Evolutionary conservation across 2,797 vertebrate genomes (phyloP).

Genomic region (Hydrolagus colliei): DNA sequence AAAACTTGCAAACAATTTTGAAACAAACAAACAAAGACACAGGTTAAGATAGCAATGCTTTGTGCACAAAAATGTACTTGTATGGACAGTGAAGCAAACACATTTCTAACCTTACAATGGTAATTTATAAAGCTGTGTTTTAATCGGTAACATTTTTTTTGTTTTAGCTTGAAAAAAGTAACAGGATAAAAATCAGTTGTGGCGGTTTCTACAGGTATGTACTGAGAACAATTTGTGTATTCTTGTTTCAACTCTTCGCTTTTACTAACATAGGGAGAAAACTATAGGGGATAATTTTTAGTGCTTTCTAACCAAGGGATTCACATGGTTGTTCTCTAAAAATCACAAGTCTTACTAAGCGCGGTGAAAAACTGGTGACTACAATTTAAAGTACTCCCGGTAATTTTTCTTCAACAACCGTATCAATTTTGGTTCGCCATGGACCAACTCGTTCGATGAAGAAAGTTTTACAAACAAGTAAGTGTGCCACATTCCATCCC

Average conservation of each 20-base stretch:
- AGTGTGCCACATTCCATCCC: constrained; percentile 67
- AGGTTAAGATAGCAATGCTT: constrained; percentile 31
- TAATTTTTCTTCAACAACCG: background rate
- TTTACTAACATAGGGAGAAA: constrained; percentile 5
- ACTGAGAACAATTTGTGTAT: background rate
- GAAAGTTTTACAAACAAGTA: constrained; percentile 51
- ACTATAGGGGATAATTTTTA: constrained; percentile 12
- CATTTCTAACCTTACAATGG: constrained; percentile 27
- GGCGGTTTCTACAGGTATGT: constrained; percentile 28
- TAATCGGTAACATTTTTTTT: constrained; percentile 6
- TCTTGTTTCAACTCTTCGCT: constrained; percentile 14
- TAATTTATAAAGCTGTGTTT: constrained; percentile 32
- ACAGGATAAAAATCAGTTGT: constrained; percentile 31
- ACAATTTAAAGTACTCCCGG: constrained; percentile 23
- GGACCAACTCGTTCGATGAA: constrained; percentile 4
- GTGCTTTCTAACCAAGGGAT: constrained; percentile 24
- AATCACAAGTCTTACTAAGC: constrained; percentile 30
- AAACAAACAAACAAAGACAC: background rate
- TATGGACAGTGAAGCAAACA: constrained; percentile 30
- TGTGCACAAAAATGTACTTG: constrained; percentile 29
- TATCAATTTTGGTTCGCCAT: constrained; percentile 6
- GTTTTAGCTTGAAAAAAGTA: constrained; percentile 29
- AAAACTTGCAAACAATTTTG: constrained; percentile 28
- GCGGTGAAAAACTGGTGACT: constrained; percentile 30
- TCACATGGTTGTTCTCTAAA: constrained; percentile 11